A percentile compares a stretch with the other conserved stretches of the same genome.
Evolutionary conservation across 2,888 invertebrate genomes (phyloP).

Genomic region (Noctua pronuba): DNA sequence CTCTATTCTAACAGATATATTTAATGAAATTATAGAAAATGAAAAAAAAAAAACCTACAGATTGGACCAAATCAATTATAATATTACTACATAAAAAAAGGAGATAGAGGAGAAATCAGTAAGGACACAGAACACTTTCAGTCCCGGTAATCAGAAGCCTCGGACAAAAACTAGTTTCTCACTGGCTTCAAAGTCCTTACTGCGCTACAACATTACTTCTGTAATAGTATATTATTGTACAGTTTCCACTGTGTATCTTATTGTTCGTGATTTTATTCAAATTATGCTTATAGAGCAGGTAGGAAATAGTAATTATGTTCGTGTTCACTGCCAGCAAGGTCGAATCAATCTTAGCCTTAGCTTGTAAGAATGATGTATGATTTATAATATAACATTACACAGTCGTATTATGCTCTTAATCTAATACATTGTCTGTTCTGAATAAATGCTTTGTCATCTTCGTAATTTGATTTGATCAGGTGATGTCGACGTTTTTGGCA

Average conservation of each 20-base stretch:
- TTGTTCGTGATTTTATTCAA: slow-evolving; percentile 65
- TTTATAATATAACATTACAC: slow-evolving; percentile 46
- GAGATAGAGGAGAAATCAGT: too few relatives aligned
- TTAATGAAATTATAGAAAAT: too few relatives aligned
- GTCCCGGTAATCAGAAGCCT: neutral
- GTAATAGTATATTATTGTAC: neutral
- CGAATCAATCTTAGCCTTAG: slow-evolving; percentile 49
- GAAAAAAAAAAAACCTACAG: too few relatives aligned
- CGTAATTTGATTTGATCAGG: slow-evolving; percentile 16
- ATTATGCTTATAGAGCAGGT: slow-evolving; percentile 61
- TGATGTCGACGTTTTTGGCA: slow-evolving; percentile 7
- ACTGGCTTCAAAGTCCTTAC: neutral
- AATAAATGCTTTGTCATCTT: slow-evolving; percentile 35
- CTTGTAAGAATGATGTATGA: slow-evolving; percentile 34
- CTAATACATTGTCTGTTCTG: slow-evolving; percentile 28
- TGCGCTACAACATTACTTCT: neutral
- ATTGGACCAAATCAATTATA: too few relatives aligned
- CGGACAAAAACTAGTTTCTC: neutral
- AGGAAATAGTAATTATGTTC: slow-evolving; percentile 64
- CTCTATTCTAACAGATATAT: too few relatives aligned
- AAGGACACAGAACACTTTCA: neutral
- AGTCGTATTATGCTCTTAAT: slow-evolving; percentile 26
- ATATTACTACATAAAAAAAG: too few relatives aligned
- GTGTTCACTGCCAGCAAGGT: slow-evolving; percentile 54
- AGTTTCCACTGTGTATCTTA: slow-evolving; percentile 43